Percentiles rank a stretch among this genome's conserved stretches.
Conservation (phyloP, 2,113 vertebrate genomes). For the Alectura lathami region DNA sequence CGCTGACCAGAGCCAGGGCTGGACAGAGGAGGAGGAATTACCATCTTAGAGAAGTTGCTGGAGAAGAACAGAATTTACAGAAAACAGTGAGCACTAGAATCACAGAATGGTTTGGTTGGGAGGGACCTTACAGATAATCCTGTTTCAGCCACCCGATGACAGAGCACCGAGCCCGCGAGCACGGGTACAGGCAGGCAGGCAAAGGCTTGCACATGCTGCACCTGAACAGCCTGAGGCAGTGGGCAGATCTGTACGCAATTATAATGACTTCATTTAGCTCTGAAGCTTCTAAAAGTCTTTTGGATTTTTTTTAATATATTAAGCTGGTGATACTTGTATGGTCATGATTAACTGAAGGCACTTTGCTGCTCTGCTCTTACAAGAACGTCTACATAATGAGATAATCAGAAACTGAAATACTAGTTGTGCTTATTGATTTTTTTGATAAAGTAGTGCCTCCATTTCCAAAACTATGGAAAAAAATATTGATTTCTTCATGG, state of each 20-base stretch:
- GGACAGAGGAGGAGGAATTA: too few relatives aligned
- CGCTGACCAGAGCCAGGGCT: not conserved
- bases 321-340: not conserved
- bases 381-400: constrained; percentile 3
- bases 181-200: accelerated
- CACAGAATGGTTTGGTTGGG: not conserved
- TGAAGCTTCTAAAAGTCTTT: not conserved
- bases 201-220: accelerated
- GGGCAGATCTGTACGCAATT: not conserved
- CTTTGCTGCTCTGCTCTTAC: not conserved
- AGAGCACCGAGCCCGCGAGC: accelerated
- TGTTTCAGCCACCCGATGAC: not conserved
- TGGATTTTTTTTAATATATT: not conserved
- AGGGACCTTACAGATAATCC: not conserved
- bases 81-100: not conserved
- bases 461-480: not conserved
- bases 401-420: constrained; percentile 32
- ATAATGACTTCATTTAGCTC: not conserved
- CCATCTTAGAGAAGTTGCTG: not conserved
- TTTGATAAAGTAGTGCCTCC: not conserved
- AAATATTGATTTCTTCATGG: not conserved
- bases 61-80: accelerated
- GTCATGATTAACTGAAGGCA: not conserved
- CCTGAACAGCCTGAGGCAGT: not conserved
- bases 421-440: not conserved